Conservation (phyloP, 2,797 vertebrate species). For the Enteromius treurensis region DNA sequence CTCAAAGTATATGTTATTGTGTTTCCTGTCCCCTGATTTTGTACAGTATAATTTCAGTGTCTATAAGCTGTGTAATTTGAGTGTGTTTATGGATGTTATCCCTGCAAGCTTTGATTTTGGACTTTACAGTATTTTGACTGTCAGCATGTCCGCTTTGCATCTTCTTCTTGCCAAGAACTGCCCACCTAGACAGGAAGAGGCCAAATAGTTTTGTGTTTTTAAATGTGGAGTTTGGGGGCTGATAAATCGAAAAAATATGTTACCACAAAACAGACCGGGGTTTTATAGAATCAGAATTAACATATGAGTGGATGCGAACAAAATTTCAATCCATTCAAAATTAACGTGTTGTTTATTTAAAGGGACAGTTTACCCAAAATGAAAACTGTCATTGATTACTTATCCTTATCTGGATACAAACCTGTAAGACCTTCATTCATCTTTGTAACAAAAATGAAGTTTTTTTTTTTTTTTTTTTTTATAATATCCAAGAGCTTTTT, state of each 20-base stretch:
- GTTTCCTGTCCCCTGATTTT: constrained; percentile 51
- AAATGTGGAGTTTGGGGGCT: neutral
- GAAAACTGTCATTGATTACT: neutral
- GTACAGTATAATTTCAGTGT: constrained; percentile 54
- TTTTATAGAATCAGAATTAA: neutral
- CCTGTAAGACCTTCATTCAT: neutral
- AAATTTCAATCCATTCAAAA: neutral
- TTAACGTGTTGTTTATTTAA: neutral
- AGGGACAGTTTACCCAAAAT: neutral
- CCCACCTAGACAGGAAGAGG: neutral
- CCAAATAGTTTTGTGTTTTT: neutral
- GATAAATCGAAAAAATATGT: neutral
- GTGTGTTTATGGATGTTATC: constrained; percentile 58
- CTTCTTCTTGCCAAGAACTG: neutral
- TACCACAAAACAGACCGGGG: neutral
- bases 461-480: neutral
- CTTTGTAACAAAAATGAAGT: neutral
- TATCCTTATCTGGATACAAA: neutral
- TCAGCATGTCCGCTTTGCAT: neutral
- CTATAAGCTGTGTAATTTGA: constrained; percentile 65
- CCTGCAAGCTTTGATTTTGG: constrained; percentile 41
- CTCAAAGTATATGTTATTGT: constrained; percentile 55
- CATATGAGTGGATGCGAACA: neutral
- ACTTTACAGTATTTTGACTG: neutral
- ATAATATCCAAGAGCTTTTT: neutral